Percentiles rank a stretch among this genome's conserved stretches.
phyloP scores from a whole-genome alignment of 2,888 invertebrate genomes.

The Tenthredo distinguenda region DNA sequence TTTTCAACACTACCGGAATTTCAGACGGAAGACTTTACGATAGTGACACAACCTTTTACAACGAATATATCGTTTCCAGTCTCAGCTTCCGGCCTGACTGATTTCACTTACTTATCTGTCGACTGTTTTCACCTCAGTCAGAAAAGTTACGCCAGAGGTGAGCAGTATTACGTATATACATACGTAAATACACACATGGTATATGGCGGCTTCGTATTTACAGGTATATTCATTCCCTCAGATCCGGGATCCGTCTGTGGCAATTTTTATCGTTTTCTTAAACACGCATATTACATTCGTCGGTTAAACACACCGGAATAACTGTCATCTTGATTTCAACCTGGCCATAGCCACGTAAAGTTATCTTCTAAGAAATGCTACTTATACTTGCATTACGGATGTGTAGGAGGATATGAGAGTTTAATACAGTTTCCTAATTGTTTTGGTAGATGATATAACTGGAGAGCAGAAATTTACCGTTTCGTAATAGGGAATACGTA shows the following conservation, averaged over 20 bases:
- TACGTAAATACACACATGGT: background rate
- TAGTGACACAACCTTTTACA: conserved; percentile 80
- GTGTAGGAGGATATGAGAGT: background rate
- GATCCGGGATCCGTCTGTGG: conserved; percentile 6
- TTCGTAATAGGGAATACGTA: conserved; percentile 3
- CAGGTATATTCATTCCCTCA: background rate
- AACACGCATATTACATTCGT: background rate
- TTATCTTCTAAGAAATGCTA: background rate
- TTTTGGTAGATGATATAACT: background rate
- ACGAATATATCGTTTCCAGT: conserved; percentile 77
- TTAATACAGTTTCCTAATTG: background rate
- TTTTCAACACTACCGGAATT: conserved; percentile 78
- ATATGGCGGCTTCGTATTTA: background rate
- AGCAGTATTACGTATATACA: conserved; percentile 59
- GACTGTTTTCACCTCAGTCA: conserved; percentile 85
- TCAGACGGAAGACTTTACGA: conserved; percentile 81
- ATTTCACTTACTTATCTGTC: conserved; percentile 80
- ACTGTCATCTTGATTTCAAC: background rate
- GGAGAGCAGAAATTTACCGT: conserved; percentile 11
- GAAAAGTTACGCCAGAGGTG: conserved; percentile 81
- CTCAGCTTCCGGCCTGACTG: conserved; percentile 75
- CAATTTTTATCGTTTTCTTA: background rate
- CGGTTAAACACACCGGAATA: background rate
- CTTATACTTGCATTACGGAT: background rate
- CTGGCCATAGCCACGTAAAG: background rate